Conservation (phyloP, 2,797 vertebrate species). For the Glossophaga mutica region DNA sequence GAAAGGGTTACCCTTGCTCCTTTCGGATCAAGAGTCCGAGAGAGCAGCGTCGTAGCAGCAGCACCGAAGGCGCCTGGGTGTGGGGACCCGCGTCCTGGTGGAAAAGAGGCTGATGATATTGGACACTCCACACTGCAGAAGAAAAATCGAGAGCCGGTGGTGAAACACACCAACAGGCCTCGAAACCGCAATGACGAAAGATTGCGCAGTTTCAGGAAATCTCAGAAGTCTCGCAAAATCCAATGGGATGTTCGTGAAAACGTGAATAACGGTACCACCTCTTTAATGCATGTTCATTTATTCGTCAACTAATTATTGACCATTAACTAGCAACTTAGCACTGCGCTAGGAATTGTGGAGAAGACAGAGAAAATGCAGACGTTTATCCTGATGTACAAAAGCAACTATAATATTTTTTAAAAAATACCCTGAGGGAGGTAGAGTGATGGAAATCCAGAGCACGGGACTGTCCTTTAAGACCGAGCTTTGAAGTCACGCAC, state of each 20-base stretch:
- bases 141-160: neutral
- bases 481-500: neutral
- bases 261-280: neutral
- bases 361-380: neutral
- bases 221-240: neutral
- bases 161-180: neutral
- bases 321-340: neutral
- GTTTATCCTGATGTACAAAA: neutral
- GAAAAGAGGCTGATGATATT: neutral
- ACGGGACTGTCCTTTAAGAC: neutral
- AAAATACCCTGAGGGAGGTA: neutral
- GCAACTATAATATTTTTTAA: neutral
- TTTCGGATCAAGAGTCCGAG: neutral
- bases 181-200: neutral
- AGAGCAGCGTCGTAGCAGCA: neutral
- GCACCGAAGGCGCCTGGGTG: neutral
- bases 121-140: neutral
- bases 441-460: neutral
- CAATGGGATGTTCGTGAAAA: neutral
- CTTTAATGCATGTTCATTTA: neutral
- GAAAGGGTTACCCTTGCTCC: neutral
- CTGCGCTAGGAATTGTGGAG: neutral
- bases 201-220: neutral
- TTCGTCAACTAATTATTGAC: neutral
- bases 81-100: neutral